phyloP scores from a whole-genome alignment of 2,888 invertebrate species.

The Tenthredo scrophulariae region DNA sequence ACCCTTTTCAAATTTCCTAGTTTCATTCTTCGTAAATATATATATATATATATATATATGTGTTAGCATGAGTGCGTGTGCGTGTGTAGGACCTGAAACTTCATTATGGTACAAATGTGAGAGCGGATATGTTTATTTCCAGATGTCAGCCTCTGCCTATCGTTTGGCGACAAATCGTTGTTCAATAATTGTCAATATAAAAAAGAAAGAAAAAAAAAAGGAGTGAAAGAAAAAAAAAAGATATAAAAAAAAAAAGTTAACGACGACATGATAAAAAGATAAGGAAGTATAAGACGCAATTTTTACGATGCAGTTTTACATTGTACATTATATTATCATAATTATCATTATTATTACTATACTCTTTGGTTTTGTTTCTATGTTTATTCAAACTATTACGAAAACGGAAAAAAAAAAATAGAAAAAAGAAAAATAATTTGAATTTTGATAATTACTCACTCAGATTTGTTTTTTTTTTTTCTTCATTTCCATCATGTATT shows the following conservation, averaged over 20 bases:
- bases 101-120: conserved; percentile 22
- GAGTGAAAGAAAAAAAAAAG: background rate
- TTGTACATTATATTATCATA: background rate
- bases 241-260: no score
- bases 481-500: no score
- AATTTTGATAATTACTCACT: background rate
- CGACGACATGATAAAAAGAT: no score
- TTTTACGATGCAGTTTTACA: background rate
- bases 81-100: background rate
- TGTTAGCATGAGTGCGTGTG: background rate
- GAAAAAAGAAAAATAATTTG: background rate
- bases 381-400: background rate
- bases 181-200: background rate
- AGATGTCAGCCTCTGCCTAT: background rate
- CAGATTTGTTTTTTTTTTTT: background rate
- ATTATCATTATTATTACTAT: background rate
- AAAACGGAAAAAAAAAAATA: background rate
- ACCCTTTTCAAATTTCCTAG: conserved; percentile 15
- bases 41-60: background rate
- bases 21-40: background rate
- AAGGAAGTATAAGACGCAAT: background rate
- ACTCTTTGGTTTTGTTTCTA: background rate
- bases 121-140: conserved; percentile 18
- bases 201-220: background rate
- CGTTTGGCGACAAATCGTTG: background rate